Conservation (phyloP, 2,113 vertebrate genomes). For the Boleophthalmus pectinirostris region DNA sequence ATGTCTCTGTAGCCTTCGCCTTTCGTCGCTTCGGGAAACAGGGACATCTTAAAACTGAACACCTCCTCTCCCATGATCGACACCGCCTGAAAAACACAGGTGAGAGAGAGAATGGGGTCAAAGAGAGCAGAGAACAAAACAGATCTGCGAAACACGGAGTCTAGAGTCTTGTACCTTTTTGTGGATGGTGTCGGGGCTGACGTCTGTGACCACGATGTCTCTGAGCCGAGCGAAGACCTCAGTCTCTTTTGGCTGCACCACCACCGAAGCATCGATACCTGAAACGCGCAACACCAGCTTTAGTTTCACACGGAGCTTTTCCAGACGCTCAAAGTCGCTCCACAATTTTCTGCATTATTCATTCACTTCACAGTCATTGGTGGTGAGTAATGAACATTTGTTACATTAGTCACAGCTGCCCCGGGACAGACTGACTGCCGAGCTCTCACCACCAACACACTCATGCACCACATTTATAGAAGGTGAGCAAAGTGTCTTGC, state of each 20-base stretch:
- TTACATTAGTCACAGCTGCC: no score
- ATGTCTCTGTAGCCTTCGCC: conserved; percentile 85
- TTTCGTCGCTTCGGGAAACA: conserved; percentile 87
- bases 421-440: no score
- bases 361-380: no score
- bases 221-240: conserved; percentile 86
- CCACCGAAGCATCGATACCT: conserved; percentile 89
- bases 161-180: conserved; percentile 79
- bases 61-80: conserved; percentile 96
- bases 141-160: not conserved
- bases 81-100: conserved; percentile 79
- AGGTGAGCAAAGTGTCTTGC: no score
- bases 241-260: conserved; percentile 82
- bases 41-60: conserved; percentile 88
- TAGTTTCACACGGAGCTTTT: not conserved
- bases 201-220: conserved; percentile 89
- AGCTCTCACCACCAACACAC: no score
- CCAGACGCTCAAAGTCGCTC: no score
- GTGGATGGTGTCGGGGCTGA: conserved; percentile 86
- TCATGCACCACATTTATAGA: no score
- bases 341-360: no score
- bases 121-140: no score
- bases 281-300: not conserved
- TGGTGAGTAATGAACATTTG: no score
- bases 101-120: no score